These are phyloP conservation scores for Heliconius ethilla DNA, from an alignment of 2,888 invertebrate genomes.

Conservation along the genomic window DNA sequence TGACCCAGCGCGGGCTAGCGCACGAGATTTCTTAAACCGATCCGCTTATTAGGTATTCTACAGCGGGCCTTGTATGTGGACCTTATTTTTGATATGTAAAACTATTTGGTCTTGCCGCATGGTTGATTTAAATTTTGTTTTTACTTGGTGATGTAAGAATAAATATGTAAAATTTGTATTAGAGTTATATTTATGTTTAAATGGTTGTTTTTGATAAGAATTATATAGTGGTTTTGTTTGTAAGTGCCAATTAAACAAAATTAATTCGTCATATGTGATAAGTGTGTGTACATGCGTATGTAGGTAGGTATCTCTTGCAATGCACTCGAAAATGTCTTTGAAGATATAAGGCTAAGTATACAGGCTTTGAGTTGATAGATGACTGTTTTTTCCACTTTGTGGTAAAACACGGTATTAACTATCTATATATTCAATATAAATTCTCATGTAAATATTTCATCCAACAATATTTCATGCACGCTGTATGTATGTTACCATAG, in stretches of 20 bases:
- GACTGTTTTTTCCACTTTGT: neutral
- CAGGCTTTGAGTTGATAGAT: neutral
- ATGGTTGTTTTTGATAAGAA: neutral
- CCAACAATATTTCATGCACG: neutral
- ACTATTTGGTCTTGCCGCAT: slow-evolving; percentile 44
- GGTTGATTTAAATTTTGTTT: neutral
- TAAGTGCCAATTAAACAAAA: neutral
- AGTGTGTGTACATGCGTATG: neutral
- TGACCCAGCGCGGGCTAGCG: slow-evolving; percentile 72
- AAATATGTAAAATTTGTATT: neutral
- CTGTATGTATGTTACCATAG: neutral
- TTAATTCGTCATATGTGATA: slow-evolving; percentile 2
- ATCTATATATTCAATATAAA: neutral
- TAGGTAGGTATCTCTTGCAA: neutral
- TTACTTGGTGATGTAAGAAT: neutral
- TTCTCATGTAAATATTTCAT: neutral
- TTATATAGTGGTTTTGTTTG: neutral
- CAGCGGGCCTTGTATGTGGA: slow-evolving; percentile 55
- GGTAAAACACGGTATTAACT: neutral
- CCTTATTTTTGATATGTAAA: slow-evolving; percentile 57
- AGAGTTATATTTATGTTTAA: neutral
- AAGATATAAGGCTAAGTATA: neutral
- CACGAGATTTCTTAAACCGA: slow-evolving; percentile 77
- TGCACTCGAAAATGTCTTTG: neutral
- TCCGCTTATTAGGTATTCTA: slow-evolving; percentile 77